Percentiles rank a stretch among this genome's conserved stretches.
Conservation (phyloP, 2,797 vertebrate species). For the Leptoclinus maculatus region DNA sequence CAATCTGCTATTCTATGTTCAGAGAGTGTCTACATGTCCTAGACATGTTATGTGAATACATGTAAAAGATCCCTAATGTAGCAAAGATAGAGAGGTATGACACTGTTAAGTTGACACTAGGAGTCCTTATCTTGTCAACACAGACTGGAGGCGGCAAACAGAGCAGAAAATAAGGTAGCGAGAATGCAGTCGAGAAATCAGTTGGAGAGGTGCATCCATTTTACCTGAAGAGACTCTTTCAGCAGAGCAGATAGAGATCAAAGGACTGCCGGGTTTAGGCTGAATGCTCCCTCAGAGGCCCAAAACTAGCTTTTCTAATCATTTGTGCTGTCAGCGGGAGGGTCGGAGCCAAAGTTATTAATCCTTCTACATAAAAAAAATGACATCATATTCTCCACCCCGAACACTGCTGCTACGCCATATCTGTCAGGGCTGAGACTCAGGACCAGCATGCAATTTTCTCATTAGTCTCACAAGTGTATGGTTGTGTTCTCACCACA, state of each 20-base stretch:
- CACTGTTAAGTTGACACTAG: conserved; percentile 50
- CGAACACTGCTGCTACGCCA: conserved; percentile 7
- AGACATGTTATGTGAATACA: conserved; percentile 12
- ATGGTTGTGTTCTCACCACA: neutral
- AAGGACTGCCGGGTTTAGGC: conserved; percentile 58
- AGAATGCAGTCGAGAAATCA: conserved; percentile 55
- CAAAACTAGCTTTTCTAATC: conserved; percentile 67
- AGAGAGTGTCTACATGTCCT: neutral
- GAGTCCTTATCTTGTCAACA: conserved; percentile 73
- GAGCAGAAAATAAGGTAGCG: conserved; percentile 65
- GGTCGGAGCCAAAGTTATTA: conserved; percentile 60
- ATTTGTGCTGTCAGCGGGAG: conserved; percentile 58
- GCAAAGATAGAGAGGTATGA: conserved; percentile 26
- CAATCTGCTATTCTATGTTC: neutral
- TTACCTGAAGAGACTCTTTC: conserved; percentile 72
- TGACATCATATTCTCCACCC: conserved; percentile 33
- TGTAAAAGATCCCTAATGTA: conserved; percentile 27
- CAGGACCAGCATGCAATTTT: neutral
- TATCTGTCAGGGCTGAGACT: conserved; percentile 28
- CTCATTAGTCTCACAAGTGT: conserved; percentile 6
- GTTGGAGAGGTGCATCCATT: conserved; percentile 67
- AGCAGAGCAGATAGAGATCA: conserved; percentile 76
- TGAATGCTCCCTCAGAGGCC: conserved; percentile 51
- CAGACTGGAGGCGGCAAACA: conserved; percentile 64
- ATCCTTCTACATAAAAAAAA: conserved; percentile 52